Evolutionary conservation across 1,140 invertebrate species (phyloP).

Genomic region (Drosophila setifemur): DNA sequence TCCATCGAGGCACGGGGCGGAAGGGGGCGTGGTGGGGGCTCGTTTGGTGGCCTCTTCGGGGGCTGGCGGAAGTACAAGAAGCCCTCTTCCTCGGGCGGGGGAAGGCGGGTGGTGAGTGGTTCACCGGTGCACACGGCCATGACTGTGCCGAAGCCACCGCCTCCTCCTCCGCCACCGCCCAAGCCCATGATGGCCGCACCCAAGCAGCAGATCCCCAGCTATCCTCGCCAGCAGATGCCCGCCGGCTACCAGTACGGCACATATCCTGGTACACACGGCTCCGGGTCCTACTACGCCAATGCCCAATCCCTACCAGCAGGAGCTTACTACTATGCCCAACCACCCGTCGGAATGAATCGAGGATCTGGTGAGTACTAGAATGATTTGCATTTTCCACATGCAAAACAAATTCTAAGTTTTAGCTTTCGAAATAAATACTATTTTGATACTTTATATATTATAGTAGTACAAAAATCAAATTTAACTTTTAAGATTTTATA

Average conservation of each 20-base stretch:
- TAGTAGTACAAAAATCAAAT: no score
- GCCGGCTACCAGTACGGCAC: conserved; percentile 49
- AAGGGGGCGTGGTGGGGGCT: conserved; percentile 70
- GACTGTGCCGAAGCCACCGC: conserved; percentile 59
- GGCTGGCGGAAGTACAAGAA: conserved; percentile 78
- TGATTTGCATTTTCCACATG: no score
- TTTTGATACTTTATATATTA: no score
- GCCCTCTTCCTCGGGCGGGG: conserved; percentile 53
- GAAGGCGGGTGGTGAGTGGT: conserved; percentile 63
- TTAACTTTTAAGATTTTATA: no score
- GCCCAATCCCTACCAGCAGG: conserved; percentile 55
- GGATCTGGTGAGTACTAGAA: conserved; percentile 46
- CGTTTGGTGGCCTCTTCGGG: conserved; percentile 71
- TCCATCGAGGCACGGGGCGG: conserved; percentile 60
- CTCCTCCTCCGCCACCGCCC: conserved; percentile 35
- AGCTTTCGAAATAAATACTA: no score
- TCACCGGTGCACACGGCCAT: conserved; percentile 65
- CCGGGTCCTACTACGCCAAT: conserved; percentile 46
- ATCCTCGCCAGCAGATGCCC: conserved; percentile 64
- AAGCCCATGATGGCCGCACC: conserved; percentile 36
- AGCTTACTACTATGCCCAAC: conserved; percentile 64
- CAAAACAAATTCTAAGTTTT: no score
- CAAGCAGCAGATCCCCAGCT: conserved; percentile 50
- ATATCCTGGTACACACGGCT: no score
- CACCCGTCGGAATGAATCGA: conserved; percentile 43